These are phyloP conservation scores for Petrolisthes cinctipes DNA, from an alignment of 2,888 invertebrate species.

Conservation along the genomic window DNA sequence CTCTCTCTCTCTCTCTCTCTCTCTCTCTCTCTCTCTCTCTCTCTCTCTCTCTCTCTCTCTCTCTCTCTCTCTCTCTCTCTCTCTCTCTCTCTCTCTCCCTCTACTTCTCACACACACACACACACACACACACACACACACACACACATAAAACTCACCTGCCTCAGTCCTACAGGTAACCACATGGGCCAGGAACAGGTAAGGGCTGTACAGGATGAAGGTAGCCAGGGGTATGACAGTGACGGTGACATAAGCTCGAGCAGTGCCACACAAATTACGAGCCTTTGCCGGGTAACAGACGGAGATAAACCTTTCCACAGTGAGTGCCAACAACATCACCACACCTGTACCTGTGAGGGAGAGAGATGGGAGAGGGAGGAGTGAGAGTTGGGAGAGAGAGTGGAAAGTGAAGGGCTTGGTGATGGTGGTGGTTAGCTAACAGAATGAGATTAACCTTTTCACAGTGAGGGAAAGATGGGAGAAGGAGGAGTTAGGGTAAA, in stretches of 20 bases:
- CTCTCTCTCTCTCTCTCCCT: conserved; percentile 1
- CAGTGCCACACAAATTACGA: conserved; percentile 77
- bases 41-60: conserved; percentile 7
- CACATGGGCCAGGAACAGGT: conserved; percentile 76
- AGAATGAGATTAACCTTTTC: background rate
- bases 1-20: too few relatives aligned
- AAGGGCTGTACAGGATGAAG: conserved; percentile 79
- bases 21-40: background rate
- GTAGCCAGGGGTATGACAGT: conserved; percentile 78
- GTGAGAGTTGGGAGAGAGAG: too few relatives aligned
- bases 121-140: background rate
- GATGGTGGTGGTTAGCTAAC: background rate
- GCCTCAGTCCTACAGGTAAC: conserved; percentile 73
- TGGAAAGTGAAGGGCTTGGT: background rate
- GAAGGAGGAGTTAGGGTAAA: background rate
- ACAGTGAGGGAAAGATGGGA: background rate
- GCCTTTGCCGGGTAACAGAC: conserved; percentile 81
- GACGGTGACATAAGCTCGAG: conserved; percentile 75
- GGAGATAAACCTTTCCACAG: conserved; percentile 81
- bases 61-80: background rate
- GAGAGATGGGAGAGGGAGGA: background rate
- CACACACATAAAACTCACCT: conserved; percentile 50
- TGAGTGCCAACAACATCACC: conserved; percentile 81
- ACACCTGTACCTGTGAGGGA: conserved; percentile 78
- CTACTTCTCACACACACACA: background rate